Conservation (phyloP, 2,797 vertebrate genomes). For the Gallinago solitaria region DNA sequence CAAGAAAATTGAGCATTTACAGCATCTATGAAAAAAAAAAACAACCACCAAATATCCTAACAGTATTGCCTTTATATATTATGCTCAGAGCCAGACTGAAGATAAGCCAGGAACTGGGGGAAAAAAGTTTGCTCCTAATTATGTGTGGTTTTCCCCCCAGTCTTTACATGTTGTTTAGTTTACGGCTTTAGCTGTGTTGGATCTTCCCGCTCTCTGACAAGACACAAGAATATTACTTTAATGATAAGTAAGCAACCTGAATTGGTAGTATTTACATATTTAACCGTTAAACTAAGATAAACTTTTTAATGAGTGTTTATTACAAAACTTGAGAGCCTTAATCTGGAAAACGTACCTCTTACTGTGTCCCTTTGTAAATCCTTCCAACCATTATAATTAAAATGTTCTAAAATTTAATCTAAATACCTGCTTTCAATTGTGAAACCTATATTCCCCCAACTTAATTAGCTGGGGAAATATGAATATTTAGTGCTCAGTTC, state of each 20-base stretch:
- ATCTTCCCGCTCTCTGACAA: neutral
- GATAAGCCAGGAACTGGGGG: neutral
- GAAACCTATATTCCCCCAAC: neutral
- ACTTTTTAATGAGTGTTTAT: neutral
- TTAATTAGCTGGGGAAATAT: neutral
- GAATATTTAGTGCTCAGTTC: neutral
- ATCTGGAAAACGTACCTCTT: neutral
- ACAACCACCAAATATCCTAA: neutral
- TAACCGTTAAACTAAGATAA: neutral
- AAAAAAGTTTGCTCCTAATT: neutral
- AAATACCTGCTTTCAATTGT: neutral
- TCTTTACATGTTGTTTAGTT: neutral
- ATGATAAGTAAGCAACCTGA: neutral
- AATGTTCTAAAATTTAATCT: neutral
- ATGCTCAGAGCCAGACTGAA: neutral
- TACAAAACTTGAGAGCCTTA: neutral
- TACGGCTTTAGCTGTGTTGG: neutral
- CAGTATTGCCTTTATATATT: neutral
- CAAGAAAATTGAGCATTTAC: neutral
- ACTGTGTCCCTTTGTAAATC: neutral
- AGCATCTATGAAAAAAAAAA: neutral
- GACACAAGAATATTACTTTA: neutral
- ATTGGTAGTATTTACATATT: neutral
- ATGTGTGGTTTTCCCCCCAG: accelerated
- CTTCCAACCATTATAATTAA: neutral